These are phyloP conservation scores for Agrilus biguttatus DNA, from an alignment of 2,888 invertebrate genomes.

Conservation along the genomic window DNA sequence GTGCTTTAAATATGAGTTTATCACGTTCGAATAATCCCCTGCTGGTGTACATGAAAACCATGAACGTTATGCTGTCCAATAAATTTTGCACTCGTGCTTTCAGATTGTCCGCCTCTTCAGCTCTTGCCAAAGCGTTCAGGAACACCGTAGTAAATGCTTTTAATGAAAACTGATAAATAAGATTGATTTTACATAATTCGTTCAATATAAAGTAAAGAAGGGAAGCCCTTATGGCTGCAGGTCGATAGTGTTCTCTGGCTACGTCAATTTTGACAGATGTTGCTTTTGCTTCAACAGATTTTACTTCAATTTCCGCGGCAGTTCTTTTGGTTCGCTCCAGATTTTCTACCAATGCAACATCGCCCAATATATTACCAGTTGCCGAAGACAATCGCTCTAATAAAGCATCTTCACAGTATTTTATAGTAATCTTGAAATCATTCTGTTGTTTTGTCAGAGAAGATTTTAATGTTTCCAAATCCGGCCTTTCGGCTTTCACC, in stretches of 20 bases:
- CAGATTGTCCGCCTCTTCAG: constrained; percentile 54
- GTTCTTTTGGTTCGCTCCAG: constrained; percentile 88
- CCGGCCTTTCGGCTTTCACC: constrained; percentile 84
- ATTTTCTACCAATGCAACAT: constrained; percentile 80
- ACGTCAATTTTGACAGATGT: constrained; percentile 82
- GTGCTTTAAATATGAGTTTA: constrained; percentile 79
- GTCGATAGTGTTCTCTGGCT: constrained; percentile 75
- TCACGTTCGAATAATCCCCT: constrained; percentile 84
- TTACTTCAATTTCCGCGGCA: constrained; percentile 75
- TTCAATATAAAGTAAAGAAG: constrained; percentile 87
- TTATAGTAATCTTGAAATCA: constrained; percentile 84
- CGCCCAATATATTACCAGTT: constrained; percentile 82
- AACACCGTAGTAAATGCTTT: constrained; percentile 90
- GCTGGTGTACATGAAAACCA: constrained; percentile 77
- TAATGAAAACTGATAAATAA: constrained; percentile 89
- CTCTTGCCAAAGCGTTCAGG: constrained; percentile 62
- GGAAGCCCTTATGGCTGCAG: constrained; percentile 75
- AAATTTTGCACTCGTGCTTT: constrained; percentile 59
- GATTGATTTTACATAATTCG: constrained; percentile 82
- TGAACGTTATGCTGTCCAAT: constrained; percentile 76
- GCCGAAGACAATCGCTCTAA: constrained; percentile 76
- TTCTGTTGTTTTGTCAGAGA: constrained; percentile 85
- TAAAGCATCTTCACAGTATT: constrained; percentile 81
- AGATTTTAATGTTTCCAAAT: constrained; percentile 69
- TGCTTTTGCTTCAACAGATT: constrained; percentile 74